Base-by-base conservation (phyloP, 2,888 invertebrate species). In the Nineta flava region DNA sequence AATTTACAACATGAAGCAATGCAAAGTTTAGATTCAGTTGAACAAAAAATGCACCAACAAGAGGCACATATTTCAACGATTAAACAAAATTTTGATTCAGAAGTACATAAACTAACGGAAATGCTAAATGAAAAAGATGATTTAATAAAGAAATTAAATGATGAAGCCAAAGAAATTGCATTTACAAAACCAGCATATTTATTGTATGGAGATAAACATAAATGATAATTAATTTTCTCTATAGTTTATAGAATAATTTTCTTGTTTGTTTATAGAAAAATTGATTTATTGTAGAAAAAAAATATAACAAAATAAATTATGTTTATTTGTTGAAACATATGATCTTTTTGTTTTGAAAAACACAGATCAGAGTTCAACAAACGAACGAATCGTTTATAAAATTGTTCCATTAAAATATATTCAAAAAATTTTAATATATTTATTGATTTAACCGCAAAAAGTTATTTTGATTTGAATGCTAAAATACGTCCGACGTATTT, bases 1-100 rank as follows among this genome's bases (percentile, higher is more conserved):
- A 68, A 62, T 50, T 72, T 75, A 12, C 72, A 73, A 56, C 67
- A 68, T 55, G 72, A 66, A 48, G 71, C 74, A 3, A 71, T 67
- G 61, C 68, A 73, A 51, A 72, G 74, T 59, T 61, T 74, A 50
- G 65, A 66, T 2, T 65, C 68, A 2, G 71, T 72, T 1, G 73
- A 74, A 55, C 68, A 70, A 55, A 66, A 68, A 49, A 68, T 74
- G 16, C 68, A 65, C 53, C 66, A 66, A 49, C 72, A 74, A 55
- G 67, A 71, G 53, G 55, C 63, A 2, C 62, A 65, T 15, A 70
- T 72, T 3, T 66, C 64, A 40, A 61, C 61, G 21, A 65, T 73
- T 65, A 72, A 71, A 57, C 59, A 61, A 10, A 69, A 73, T 51
- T 71, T 72, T 58, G 62, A 64, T 49, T 62, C 63, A 40, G 73